phyloP scores from a whole-genome alignment of 2,888 invertebrate species.

The Didymodactylos carnosus region DNA sequence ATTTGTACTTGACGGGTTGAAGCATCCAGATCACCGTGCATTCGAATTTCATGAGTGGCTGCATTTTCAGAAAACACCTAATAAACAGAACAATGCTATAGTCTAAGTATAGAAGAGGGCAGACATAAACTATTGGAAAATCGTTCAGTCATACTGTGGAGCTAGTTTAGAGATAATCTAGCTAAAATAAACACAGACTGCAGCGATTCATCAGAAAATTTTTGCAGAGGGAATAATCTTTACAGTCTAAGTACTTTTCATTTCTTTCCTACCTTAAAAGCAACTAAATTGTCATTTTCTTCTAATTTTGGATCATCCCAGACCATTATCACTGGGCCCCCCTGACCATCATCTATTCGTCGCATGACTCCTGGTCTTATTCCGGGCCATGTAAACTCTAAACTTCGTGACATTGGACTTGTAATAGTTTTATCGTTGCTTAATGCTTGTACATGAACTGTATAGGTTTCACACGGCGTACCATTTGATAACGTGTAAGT shows the following conservation, averaged over 20 bases:
- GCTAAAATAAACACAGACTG: no score
- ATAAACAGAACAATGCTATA: not conserved
- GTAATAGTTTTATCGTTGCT: constrained; percentile 24
- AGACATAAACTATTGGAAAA: not conserved
- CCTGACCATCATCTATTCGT: constrained; percentile 13
- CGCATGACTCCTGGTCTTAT: constrained; percentile 23
- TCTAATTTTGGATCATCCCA: not conserved
- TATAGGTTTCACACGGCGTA: constrained; percentile 32
- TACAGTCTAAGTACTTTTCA: not conserved
- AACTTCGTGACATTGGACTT: constrained; percentile 31
- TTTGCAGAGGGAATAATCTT: not conserved
- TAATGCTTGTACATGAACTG: constrained; percentile 33
- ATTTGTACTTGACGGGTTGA: not conserved
- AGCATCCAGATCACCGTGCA: not conserved
- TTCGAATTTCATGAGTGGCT: not conserved
- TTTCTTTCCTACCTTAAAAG: not conserved
- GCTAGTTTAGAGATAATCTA: no score
- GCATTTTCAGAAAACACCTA: not conserved
- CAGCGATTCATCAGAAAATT: no score
- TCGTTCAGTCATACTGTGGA: not conserved
- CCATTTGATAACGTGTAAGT: constrained; percentile 30
- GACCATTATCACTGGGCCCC: not conserved
- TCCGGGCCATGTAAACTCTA: constrained; percentile 33
- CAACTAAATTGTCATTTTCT: not conserved
- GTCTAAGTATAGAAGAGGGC: no score